These are phyloP conservation scores for Eriosoma lanigerum DNA, from an alignment of 1,140 invertebrate genomes.

Conservation along the genomic window DNA sequence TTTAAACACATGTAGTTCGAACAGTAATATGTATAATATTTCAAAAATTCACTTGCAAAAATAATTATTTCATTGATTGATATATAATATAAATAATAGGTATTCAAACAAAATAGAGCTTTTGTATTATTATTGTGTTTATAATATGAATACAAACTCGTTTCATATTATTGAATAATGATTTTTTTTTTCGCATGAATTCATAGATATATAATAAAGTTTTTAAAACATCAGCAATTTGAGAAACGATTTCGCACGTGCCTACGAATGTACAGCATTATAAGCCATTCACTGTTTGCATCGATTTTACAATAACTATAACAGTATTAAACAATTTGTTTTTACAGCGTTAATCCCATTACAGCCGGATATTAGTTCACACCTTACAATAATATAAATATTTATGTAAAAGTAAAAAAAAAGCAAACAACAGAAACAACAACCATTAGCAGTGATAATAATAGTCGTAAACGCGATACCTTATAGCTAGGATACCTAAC, in stretches of 20 bases:
- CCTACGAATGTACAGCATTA: neutral
- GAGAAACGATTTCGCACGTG: too few species aligned
- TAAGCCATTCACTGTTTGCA: neutral
- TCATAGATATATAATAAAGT: too few species aligned
- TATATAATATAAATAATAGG: too few species aligned
- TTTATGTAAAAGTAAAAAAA: slow-evolving; percentile 6
- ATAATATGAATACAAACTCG: neutral
- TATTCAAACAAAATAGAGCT: too few species aligned
- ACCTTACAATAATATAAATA: slow-evolving; percentile 6
- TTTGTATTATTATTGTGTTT: neutral
- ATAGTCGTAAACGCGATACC: neutral
- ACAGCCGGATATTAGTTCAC: neutral
- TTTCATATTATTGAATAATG: neutral
- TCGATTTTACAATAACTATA: slow-evolving; percentile 18
- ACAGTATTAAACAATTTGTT: slow-evolving; percentile 14
- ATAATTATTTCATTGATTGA: too few species aligned
- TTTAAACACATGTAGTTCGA: too few species aligned
- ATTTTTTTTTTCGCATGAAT: neutral
- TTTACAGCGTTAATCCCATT: slow-evolving; percentile 4
- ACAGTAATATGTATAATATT: too few species aligned
- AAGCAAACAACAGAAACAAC: neutral
- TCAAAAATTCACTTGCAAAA: too few species aligned
- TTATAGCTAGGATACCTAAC: too few species aligned
- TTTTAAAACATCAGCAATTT: too few species aligned
- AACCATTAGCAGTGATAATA: slow-evolving; percentile 15